phyloP scores from a whole-genome alignment of 1,140 invertebrate species.

The Acromyrmex heyeri region DNA sequence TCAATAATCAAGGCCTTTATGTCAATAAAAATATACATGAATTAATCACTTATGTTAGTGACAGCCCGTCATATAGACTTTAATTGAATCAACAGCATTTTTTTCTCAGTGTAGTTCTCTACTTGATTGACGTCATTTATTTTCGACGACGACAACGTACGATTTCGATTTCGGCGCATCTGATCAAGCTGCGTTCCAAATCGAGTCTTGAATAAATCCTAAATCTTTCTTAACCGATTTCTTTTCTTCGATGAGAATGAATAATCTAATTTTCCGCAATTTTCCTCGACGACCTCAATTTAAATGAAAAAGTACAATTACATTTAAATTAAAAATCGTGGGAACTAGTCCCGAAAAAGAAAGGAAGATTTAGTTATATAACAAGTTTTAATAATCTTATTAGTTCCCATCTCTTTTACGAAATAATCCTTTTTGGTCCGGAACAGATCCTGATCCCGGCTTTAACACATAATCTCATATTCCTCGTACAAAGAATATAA shows the following conservation, averaged over 20 bases:
- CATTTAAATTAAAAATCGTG: conserved; percentile 9
- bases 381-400: conserved; percentile 4
- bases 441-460: not conserved
- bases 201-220: conserved; percentile 18
- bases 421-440: not conserved
- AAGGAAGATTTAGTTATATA: not conserved
- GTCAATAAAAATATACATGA: too few relatives aligned
- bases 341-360: not conserved
- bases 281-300: not conserved
- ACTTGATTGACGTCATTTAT: not conserved
- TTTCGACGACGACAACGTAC: not conserved
- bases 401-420: not conserved
- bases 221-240: not conserved
- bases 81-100: too few relatives aligned
- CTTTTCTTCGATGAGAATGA: conserved; percentile 21
- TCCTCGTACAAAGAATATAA: not conserved
- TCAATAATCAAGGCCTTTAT: too few relatives aligned
- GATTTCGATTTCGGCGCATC: conserved; percentile 6
- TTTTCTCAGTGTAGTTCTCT: not conserved
- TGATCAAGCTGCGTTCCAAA: not conserved
- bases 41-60: too few relatives aligned
- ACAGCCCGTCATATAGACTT: too few relatives aligned
- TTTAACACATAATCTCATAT: conserved; percentile 23
- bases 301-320: not conserved
- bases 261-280: not conserved